A percentile compares a stretch with the other conserved stretches of the same genome.
phyloP scores from a whole-genome alignment of 2,888 invertebrate species.

The Anodontia alba region DNA sequence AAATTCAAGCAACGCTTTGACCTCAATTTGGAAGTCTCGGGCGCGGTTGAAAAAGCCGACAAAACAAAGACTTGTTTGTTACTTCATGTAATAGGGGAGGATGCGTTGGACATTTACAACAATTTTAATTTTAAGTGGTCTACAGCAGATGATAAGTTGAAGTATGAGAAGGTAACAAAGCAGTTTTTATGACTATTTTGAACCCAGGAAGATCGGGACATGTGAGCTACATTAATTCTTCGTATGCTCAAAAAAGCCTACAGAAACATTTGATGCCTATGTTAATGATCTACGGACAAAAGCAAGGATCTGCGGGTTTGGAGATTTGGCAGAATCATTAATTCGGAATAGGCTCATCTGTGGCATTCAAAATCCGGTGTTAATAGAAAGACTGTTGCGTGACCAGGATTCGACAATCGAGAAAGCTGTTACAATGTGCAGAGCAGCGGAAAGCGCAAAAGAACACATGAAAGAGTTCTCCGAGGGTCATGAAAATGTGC shows the following conservation, averaged over 20 bases:
- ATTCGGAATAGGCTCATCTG: neutral
- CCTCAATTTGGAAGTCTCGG: neutral
- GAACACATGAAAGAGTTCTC: conserved; percentile 18
- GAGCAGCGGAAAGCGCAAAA: conserved; percentile 16
- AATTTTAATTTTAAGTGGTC: conserved; percentile 7
- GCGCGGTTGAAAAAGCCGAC: neutral
- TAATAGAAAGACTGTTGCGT: conserved; percentile 2
- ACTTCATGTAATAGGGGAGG: conserved; percentile 10
- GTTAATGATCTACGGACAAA: neutral
- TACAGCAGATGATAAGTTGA: neutral
- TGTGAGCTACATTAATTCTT: conserved; percentile 12
- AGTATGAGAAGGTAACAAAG: neutral
- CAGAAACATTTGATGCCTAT: conserved; percentile 9
- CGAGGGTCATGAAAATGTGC: neutral
- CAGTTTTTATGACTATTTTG: conserved; percentile 1
- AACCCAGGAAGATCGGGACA: neutral
- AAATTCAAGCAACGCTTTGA: neutral
- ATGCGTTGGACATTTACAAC: conserved; percentile 9
- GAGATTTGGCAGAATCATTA: neutral
- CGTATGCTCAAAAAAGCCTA: neutral
- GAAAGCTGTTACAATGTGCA: neutral
- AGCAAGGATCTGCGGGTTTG: neutral
- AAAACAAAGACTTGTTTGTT: neutral
- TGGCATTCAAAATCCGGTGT: neutral
- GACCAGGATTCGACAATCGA: conserved; percentile 12